Evolutionary conservation across 2,888 invertebrate genomes (phyloP).

Genomic region (Gasteruption jaculator): DNA sequence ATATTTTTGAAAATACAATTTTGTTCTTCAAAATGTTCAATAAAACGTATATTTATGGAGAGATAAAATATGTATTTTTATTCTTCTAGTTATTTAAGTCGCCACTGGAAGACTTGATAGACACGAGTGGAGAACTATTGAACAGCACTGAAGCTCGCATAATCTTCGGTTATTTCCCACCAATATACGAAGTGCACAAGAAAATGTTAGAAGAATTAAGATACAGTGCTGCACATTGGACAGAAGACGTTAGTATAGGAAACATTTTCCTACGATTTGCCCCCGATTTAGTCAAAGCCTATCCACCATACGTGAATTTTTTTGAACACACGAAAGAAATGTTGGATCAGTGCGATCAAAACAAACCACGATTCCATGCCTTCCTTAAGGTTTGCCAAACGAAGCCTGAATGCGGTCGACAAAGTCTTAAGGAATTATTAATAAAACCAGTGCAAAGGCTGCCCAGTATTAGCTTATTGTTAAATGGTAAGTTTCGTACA

Average conservation of each 20-base stretch:
- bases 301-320: conserved; percentile 97
- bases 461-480: conserved; percentile 90
- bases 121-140: conserved; percentile 64
- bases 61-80: conserved; percentile 4
- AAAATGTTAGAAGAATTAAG: conserved; percentile 62
- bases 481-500: conserved; percentile 68
- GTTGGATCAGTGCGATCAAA: conserved; percentile 83
- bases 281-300: conserved; percentile 85
- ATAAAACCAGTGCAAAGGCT: conserved; percentile 97
- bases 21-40: background rate
- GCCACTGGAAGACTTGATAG: conserved; percentile 80
- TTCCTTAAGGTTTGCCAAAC: conserved; percentile 94
- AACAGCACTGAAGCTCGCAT: conserved; percentile 90
- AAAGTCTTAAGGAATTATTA: conserved; percentile 91
- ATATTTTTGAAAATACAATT: conserved; percentile 17
- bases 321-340: conserved; percentile 96
- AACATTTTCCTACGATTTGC: conserved; percentile 84
- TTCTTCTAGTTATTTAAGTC: conserved; percentile 81
- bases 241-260: conserved; percentile 83
- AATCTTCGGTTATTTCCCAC: conserved; percentile 92
- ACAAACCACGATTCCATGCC: conserved; percentile 95
- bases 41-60: background rate
- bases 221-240: conserved; percentile 70
- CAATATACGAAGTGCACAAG: conserved; percentile 90
- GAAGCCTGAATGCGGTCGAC: conserved; percentile 92